These are phyloP conservation scores for Chironomus striatipennis DNA, from an alignment of 1,140 invertebrate species.

Conservation along the genomic window DNA sequence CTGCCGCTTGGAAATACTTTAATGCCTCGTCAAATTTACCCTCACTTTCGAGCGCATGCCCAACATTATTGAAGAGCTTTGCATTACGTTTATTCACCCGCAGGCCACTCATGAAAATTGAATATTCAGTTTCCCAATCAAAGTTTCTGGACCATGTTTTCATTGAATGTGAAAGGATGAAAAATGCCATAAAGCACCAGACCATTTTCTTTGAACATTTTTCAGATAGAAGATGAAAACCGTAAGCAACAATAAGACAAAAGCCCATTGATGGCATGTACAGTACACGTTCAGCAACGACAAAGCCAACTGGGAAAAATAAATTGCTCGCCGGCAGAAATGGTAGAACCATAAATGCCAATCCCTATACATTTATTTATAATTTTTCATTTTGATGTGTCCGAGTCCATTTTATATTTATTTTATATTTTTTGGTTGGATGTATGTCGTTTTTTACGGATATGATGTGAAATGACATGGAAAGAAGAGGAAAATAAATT, in stretches of 20 bases:
- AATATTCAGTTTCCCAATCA: constrained; percentile 90
- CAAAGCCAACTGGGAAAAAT: constrained; percentile 96
- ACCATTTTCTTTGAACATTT: constrained; percentile 46
- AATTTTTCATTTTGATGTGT: constrained; percentile 4
- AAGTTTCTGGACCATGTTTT: constrained; percentile 82
- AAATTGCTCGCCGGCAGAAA: constrained; percentile 95
- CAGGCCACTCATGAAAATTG: constrained; percentile 85
- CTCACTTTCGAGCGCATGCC: constrained; percentile 85
- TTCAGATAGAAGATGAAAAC: constrained; percentile 44
- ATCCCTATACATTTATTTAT: constrained; percentile 49
- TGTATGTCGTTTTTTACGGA: background rate
- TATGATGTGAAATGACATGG: constrained; percentile 1
- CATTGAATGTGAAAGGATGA: constrained; percentile 64
- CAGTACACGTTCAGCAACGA: constrained; percentile 89
- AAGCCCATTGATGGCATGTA: constrained; percentile 98
- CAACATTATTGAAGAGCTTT: constrained; percentile 95
- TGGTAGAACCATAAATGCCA: constrained; percentile 79
- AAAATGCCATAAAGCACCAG: constrained; percentile 49
- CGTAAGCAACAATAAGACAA: constrained; percentile 84
- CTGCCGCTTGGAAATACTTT: constrained; percentile 85
- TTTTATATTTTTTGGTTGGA: too few relatives aligned
- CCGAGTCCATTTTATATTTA: background rate
- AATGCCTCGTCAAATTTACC: constrained; percentile 77
- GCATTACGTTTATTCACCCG: constrained; percentile 88
- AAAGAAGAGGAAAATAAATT: background rate